phyloP scores from a whole-genome alignment of 2,113 vertebrate species.

The Litocranius walleri region DNA sequence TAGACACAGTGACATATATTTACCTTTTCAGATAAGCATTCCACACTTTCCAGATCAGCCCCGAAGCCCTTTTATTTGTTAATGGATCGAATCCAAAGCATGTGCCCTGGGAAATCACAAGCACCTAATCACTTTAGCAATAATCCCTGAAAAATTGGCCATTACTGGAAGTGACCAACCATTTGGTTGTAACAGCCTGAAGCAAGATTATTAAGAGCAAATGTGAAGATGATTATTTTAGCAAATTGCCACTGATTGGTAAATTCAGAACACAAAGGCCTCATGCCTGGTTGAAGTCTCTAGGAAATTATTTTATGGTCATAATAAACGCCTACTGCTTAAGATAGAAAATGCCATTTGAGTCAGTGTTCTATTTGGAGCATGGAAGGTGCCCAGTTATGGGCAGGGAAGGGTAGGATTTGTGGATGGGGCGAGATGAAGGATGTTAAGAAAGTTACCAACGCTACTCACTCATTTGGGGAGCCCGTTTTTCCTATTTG shows the following conservation, averaged over 20 bases:
- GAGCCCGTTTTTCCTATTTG: background rate
- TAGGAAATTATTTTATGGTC: constrained; percentile 29
- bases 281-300: background rate
- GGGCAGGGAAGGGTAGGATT: background rate
- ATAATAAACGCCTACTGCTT: constrained; percentile 16
- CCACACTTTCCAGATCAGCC: background rate
- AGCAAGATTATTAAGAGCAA: constrained; percentile 54
- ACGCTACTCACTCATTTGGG: background rate
- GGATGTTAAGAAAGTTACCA: background rate
- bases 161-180: constrained; percentile 37
- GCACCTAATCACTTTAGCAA: constrained; percentile 38
- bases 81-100: constrained; percentile 26
- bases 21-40: background rate
- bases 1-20: background rate
- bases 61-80: constrained; percentile 47
- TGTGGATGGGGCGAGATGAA: background rate
- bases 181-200: constrained; percentile 46
- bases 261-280: constrained; percentile 11
- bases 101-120: constrained; percentile 1
- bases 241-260: constrained; percentile 10
- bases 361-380: background rate
- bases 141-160: constrained; percentile 37
- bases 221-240: constrained; percentile 57
- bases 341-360: background rate
- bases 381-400: background rate